These are phyloP conservation scores for Mesorhabditis sp. DNA, from an alignment of 2,888 invertebrate genomes.

Conservation along the genomic window DNA sequence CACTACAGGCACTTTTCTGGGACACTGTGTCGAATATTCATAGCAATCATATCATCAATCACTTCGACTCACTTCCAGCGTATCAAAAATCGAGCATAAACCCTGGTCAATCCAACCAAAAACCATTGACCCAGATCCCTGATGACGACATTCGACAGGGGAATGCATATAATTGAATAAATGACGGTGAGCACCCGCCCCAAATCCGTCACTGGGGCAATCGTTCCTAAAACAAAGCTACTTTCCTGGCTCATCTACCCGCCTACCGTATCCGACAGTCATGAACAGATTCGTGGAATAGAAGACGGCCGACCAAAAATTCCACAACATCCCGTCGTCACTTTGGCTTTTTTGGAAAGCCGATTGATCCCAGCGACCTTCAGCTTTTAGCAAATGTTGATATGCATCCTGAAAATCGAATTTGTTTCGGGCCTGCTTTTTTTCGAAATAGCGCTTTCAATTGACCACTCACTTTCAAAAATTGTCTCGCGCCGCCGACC, in stretches of 20 bases:
- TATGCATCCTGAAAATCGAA: constrained; percentile 29
- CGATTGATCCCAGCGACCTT: constrained; percentile 31
- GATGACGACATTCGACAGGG: constrained; percentile 35
- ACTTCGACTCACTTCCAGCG: constrained; percentile 20
- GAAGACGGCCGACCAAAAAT: constrained; percentile 33
- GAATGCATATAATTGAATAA: constrained; percentile 34
- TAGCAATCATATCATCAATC: background rate
- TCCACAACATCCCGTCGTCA: constrained; percentile 30
- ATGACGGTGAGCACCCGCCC: constrained; percentile 29
- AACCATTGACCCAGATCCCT: constrained; percentile 39
- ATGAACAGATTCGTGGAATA: constrained; percentile 40
- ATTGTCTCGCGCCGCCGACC: too few relatives aligned
- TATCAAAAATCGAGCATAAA: constrained; percentile 31
- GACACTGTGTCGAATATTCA: too few relatives aligned
- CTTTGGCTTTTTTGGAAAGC: constrained; percentile 34
- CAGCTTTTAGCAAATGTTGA: constrained; percentile 28
- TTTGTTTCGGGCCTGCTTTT: too few relatives aligned
- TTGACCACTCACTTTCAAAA: too few relatives aligned
- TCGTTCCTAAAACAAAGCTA: constrained; percentile 23
- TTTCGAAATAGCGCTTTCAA: too few relatives aligned
- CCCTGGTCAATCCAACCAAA: constrained; percentile 32
- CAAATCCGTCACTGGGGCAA: constrained; percentile 28
- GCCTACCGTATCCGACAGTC: constrained; percentile 37
- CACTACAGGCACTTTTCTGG: too few relatives aligned
- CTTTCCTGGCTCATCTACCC: background rate